Evolutionary conservation across 2,113 vertebrate genomes (phyloP).

Genomic region (Sceloporus tristichus): DNA sequence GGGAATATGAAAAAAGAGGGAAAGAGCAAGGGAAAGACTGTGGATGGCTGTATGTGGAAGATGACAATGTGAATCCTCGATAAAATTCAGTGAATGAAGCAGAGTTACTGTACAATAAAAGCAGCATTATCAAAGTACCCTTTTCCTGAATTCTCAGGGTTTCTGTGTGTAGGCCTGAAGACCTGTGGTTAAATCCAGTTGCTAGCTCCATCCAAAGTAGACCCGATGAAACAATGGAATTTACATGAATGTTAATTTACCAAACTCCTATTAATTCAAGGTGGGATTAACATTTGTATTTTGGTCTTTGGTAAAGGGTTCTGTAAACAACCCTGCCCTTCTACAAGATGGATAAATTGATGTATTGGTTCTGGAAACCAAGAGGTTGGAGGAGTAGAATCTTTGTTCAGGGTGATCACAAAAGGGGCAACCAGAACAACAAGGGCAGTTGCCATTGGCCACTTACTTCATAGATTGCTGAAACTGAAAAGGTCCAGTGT

Average conservation of each 20-base stretch:
- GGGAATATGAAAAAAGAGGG: neutral
- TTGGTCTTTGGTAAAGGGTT: no score
- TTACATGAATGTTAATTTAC: no score
- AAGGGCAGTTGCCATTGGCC: no score
- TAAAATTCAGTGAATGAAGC: no score
- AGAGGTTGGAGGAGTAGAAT: neutral
- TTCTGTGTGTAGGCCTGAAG: neutral
- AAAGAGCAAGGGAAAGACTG: no score
- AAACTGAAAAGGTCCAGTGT: neutral
- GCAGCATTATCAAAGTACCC: neutral
- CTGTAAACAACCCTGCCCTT: neutral
- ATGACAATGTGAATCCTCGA: no score
- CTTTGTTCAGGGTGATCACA: neutral
- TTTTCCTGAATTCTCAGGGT: neutral
- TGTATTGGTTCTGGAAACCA: neutral
- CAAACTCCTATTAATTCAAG: no score
- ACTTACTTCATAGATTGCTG: neutral
- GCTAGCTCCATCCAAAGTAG: no score
- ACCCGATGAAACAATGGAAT: no score
- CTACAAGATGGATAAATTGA: neutral
- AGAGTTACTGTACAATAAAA: neutral
- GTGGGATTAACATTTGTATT: no score
- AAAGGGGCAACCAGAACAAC: neutral
- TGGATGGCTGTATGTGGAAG: no score
- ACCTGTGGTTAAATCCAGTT: no score